Conservation (phyloP, 2,113 vertebrate species). For the Muntiacus muntjak region DNA sequence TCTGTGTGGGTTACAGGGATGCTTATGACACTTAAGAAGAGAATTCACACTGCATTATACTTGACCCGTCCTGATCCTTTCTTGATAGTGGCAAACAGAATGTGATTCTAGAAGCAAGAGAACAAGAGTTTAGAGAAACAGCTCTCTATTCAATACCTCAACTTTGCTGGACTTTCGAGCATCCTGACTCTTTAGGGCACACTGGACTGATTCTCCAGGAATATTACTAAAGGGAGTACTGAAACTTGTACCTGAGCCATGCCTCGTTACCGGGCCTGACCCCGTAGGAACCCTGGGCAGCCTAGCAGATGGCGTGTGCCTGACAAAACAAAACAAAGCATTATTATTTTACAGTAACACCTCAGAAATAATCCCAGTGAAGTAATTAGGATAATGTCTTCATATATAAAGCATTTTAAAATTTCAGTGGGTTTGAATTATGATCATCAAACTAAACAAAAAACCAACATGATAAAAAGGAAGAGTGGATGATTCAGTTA, state of each 20-base stretch:
- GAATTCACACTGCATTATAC: neutral
- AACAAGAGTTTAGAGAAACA: neutral
- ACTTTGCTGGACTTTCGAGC: neutral
- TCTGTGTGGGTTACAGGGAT: neutral
- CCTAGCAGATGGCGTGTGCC: neutral
- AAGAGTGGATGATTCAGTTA: slow-evolving; percentile 24
- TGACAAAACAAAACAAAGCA: slow-evolving; percentile 17
- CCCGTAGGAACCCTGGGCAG: neutral
- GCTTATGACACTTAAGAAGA: neutral
- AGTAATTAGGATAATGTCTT: slow-evolving; percentile 47
- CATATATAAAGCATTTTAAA: slow-evolving; percentile 37
- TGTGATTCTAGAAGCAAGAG: neutral
- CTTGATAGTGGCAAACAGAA: neutral
- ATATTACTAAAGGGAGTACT: neutral
- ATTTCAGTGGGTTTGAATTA: slow-evolving; percentile 38
- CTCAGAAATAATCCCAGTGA: slow-evolving; percentile 19
- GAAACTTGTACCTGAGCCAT: neutral
- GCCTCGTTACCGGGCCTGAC: neutral
- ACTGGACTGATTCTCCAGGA: neutral
- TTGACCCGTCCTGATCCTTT: neutral
- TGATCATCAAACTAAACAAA: slow-evolving; percentile 20
- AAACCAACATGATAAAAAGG: slow-evolving; percentile 8
- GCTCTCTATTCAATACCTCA: neutral
- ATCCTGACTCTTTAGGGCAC: neutral
- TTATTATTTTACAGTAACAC: neutral